These are phyloP conservation scores for Lepidotrigona ventralis DNA, from an alignment of 1,140 invertebrate genomes.

Conservation along the genomic window DNA sequence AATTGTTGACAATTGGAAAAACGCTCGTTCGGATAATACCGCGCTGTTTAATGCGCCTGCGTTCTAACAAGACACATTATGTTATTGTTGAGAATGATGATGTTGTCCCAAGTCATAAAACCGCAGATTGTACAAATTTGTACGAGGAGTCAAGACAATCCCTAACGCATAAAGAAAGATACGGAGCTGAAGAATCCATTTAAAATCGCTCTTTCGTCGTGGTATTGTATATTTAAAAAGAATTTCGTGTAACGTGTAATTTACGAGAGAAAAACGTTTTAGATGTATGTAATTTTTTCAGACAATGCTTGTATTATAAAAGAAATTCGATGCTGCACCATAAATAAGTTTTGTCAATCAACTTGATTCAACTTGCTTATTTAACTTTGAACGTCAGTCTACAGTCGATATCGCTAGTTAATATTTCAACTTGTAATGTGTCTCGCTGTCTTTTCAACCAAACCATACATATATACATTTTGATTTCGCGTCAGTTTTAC, in stretches of 20 bases:
- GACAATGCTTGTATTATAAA: background rate
- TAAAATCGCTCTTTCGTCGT: background rate
- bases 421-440: background rate
- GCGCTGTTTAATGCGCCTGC: constrained; percentile 49
- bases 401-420: background rate
- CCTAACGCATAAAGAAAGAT: background rate
- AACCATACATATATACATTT: background rate
- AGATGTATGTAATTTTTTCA: background rate
- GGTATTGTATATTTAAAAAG: background rate
- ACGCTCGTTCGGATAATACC: constrained; percentile 23
- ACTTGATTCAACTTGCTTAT: too few species aligned
- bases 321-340: background rate
- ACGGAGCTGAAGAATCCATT: background rate
- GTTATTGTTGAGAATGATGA: background rate
- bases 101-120: background rate
- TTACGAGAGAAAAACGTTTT: background rate
- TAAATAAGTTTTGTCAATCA: background rate
- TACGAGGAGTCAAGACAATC: background rate
- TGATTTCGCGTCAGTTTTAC: background rate
- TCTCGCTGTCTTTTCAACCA: background rate
- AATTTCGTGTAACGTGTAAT: background rate
- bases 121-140: background rate
- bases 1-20: background rate
- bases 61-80: constrained; percentile 18
- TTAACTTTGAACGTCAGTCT: too few species aligned